Conservation (phyloP, 2,888 invertebrate species). For the Achlya flavicornis region DNA sequence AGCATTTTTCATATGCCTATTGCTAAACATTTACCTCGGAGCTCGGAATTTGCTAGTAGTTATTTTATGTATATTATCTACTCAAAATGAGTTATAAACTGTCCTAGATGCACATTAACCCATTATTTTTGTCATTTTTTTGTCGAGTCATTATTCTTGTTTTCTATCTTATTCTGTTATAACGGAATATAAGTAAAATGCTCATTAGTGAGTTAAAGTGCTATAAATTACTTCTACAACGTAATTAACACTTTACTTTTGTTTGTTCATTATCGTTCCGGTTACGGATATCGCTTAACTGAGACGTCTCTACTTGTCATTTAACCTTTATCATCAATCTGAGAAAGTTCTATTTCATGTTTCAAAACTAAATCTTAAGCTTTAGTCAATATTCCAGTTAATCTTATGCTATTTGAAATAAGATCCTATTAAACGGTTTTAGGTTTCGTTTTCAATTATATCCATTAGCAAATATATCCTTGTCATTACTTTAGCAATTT, state of each 20-base stretch:
- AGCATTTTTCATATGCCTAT: too few relatives aligned
- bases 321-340: slow-evolving; percentile 51
- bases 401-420: slow-evolving; percentile 32
- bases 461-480: slow-evolving; percentile 20
- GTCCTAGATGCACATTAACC: too few relatives aligned
- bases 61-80: too few relatives aligned
- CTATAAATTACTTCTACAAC: slow-evolving; percentile 28
- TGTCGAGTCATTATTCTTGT: not conserved
- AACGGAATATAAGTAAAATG: slow-evolving; percentile 24
- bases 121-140: too few relatives aligned
- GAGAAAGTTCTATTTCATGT: slow-evolving; percentile 52
- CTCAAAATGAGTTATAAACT: too few relatives aligned
- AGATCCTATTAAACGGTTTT: slow-evolving; percentile 24
- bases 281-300: slow-evolving; percentile 30
- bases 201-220: slow-evolving; percentile 29
- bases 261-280: slow-evolving; percentile 23
- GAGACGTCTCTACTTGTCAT: slow-evolving; percentile 46
- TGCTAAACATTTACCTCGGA: too few relatives aligned
- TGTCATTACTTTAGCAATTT: slow-evolving; percentile 27
- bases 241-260: slow-evolving; percentile 26
- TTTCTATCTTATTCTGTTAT: slow-evolving; percentile 9
- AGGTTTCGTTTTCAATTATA: slow-evolving; percentile 19
- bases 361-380: slow-evolving; percentile 47
- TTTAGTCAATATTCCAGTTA: slow-evolving; percentile 46
- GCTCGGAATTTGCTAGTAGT: too few relatives aligned